Base-by-base conservation (phyloP, 2,797 vertebrate species). In the Hippoglossus hippoglossus region DNA sequence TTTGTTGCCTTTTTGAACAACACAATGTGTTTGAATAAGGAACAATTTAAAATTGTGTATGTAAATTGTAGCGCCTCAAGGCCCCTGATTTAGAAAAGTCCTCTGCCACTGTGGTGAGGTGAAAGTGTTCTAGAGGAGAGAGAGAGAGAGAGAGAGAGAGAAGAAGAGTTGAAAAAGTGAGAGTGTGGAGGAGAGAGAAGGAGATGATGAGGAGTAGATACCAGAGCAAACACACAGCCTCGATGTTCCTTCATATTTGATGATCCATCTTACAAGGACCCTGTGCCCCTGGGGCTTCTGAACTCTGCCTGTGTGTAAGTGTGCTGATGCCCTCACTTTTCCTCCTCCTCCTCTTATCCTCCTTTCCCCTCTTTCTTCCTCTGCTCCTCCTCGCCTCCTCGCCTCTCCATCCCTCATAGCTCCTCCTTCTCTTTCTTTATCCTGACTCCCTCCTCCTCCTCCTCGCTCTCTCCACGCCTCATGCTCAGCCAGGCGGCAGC, bases 261-360 rank as follows among this genome's bases (percentile, higher is more conserved):
- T 92, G 83, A 91, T 79, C 75, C 78, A 75, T 87, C 87, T 90
- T 63, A 81, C 71, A 67, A 75, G 82, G 89, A 83, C 83, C 80
- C 61, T 36, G 69, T 16, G 84, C 68, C 87, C 77, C 71, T 16
- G 73, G 80, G 89, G 80, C 80, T 67, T 67, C 74, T 73, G 79
- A 89, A 72, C 83, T 71, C 71, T 72, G 80, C 80, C 85, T 77
- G 77, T 93, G 91, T 93, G 93, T 93, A 94, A 94, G 87, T 90
- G 91, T 82, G 85, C 91, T 85, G 80, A 94, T 90, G 85, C 69
- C 73, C 57, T 85, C 63, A 12, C 74, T 79, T 21, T 52, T 75
- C 74, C 36, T 56, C 56, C 62, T 52, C 28, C 50, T 44, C 68
- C 31, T 59, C 22, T 24, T 19, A 46, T 58, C 22, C 25, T 64